These are phyloP conservation scores for Hippolais icterina DNA, from an alignment of 2,113 vertebrate species.

Conservation along the genomic window DNA sequence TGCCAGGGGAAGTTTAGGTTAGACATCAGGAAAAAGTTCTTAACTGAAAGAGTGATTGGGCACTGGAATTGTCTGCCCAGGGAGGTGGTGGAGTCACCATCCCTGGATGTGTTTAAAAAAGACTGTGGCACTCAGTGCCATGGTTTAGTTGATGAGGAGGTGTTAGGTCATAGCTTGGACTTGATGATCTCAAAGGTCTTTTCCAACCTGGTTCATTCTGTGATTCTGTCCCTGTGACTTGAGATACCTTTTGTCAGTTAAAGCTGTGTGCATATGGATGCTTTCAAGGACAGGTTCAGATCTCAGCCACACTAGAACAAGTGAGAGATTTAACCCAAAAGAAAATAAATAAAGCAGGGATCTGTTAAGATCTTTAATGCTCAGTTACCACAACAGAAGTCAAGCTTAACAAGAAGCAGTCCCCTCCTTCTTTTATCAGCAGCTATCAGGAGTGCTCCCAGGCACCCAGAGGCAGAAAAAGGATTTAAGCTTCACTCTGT, in stretches of 20 bases:
- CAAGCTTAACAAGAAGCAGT: background rate
- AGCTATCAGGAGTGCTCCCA: background rate
- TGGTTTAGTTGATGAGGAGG: background rate
- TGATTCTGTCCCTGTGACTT: background rate
- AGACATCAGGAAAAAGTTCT: background rate
- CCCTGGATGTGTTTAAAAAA: background rate
- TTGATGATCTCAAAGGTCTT: background rate
- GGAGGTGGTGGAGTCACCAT: background rate
- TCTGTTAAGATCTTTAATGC: background rate
- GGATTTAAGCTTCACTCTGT: background rate
- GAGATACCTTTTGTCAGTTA: background rate
- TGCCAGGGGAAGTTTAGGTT: background rate
- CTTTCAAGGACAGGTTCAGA: background rate
- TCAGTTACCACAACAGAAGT: background rate
- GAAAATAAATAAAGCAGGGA: background rate
- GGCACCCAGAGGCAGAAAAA: background rate
- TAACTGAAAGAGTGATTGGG: background rate
- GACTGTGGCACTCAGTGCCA: background rate
- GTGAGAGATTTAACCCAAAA: background rate
- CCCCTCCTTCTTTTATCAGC: background rate
- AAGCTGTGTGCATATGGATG: background rate
- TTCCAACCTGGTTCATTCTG: background rate
- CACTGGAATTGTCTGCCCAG: background rate
- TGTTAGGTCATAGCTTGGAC: background rate
- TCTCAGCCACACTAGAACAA: background rate